Evolutionary conservation across 1,140 invertebrate genomes (phyloP).

Genomic region (Lethocerus indicus): DNA sequence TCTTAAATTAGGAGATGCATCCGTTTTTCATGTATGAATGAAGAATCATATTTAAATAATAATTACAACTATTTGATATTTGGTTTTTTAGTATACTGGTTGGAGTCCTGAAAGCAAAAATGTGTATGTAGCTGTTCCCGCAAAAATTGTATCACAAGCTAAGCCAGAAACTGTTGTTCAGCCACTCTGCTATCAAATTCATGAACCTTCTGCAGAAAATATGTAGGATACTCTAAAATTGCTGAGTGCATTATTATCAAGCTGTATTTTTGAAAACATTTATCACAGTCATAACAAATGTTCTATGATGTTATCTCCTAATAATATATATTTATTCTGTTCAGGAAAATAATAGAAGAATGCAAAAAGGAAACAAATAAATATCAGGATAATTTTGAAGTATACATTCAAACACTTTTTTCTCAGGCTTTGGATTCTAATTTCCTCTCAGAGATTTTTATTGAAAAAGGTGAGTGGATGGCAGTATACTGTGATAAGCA

Average conservation of each 20-base stretch:
- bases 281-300: too few relatives aligned
- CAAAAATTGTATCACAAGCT: constrained; percentile 50
- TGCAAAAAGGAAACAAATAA: constrained; percentile 54
- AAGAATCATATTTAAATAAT: not conserved
- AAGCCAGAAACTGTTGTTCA: constrained; percentile 65
- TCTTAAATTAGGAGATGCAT: too few relatives aligned
- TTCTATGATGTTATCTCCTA: too few relatives aligned
- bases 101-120: constrained; percentile 65
- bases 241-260: too few relatives aligned
- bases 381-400: constrained; percentile 74
- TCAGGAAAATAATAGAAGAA: constrained; percentile 48
- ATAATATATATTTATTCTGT: constrained; percentile 15
- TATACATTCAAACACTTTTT: constrained; percentile 78
- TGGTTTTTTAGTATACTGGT: constrained; percentile 57
- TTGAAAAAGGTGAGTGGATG: constrained; percentile 66
- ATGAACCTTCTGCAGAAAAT: constrained; percentile 38
- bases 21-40: too few relatives aligned
- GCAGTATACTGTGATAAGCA: too few relatives aligned
- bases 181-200: constrained; percentile 50
- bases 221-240: too few relatives aligned
- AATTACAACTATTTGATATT: too few relatives aligned
- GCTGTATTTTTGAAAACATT: too few relatives aligned
- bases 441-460: constrained; percentile 74
- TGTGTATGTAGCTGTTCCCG: constrained; percentile 55
- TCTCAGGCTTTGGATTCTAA: constrained; percentile 77